Evolutionary conservation across 2,113 vertebrate genomes (phyloP).

Genomic region (Corythornis cristatus): DNA sequence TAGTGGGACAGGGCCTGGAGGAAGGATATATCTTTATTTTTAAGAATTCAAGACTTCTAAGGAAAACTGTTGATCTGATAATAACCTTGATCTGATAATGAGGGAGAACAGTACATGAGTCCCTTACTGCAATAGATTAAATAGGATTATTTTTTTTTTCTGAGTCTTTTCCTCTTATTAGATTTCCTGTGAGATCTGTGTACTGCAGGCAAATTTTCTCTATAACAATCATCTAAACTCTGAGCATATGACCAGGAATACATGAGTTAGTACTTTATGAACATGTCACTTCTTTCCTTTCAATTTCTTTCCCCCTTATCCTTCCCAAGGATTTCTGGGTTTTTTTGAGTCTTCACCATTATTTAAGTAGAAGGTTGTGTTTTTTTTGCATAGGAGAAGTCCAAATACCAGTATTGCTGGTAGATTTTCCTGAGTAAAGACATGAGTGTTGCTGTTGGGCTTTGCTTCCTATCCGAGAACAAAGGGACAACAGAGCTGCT

Average conservation of each 20-base stretch:
- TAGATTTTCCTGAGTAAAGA: neutral
- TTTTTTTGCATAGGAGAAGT: neutral
- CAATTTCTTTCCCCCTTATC: neutral
- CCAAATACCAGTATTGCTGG: neutral
- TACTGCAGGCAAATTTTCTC: neutral
- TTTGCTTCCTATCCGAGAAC: neutral
- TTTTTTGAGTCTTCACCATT: neutral
- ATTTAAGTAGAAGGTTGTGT: neutral
- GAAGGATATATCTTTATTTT: neutral
- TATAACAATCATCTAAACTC: neutral
- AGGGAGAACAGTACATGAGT: neutral
- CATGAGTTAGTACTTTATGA: neutral
- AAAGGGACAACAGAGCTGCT: slow-evolving; percentile 3
- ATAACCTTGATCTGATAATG: neutral
- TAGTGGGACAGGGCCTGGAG: neutral
- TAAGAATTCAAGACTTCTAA: neutral
- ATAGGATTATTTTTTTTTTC: neutral
- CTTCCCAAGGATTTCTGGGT: neutral
- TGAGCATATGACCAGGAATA: neutral
- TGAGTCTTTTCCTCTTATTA: neutral
- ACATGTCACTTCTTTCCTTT: neutral
- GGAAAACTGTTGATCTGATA: neutral
- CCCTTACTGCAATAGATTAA: neutral
- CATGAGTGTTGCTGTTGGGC: neutral
- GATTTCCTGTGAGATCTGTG: neutral